Conservation (phyloP, 1,140 invertebrate genomes). For the Bicyclus anynana region DNA sequence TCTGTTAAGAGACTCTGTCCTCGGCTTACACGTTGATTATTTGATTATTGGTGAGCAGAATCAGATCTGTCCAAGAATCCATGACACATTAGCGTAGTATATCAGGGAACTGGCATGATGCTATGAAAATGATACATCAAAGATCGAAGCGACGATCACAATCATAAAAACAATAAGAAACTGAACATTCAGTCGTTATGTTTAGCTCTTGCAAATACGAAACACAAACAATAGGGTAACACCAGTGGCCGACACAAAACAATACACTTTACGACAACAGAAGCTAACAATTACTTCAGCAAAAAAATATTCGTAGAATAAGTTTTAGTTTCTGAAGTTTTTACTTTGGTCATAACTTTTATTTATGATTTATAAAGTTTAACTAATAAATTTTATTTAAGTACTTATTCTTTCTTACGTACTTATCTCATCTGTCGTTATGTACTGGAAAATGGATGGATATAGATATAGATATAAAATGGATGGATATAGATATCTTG, state of each 20-base stretch:
- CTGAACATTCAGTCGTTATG: not conserved
- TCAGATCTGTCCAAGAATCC: too few species aligned
- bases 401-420: too few species aligned
- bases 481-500: too few species aligned
- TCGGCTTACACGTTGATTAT: too few species aligned
- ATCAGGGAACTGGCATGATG: too few species aligned
- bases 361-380: not conserved
- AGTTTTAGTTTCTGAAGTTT: not conserved
- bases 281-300: slow-evolving; percentile 40
- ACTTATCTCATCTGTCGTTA: too few species aligned
- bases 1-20: too few species aligned
- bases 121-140: not conserved
- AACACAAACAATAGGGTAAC: slow-evolving; percentile 50
- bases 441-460: too few species aligned
- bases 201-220: slow-evolving; percentile 13
- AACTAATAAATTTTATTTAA: too few species aligned
- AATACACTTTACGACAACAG: slow-evolving; percentile 61
- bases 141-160: not conserved
- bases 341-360: not conserved
- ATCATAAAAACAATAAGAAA: not conserved
- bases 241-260: slow-evolving; percentile 51
- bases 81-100: too few species aligned
- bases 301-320: slow-evolving; percentile 28
- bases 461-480: too few species aligned
- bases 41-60: too few species aligned